phyloP scores from a whole-genome alignment of 2,797 vertebrate species.

The Setipinna tenuifilis region DNA sequence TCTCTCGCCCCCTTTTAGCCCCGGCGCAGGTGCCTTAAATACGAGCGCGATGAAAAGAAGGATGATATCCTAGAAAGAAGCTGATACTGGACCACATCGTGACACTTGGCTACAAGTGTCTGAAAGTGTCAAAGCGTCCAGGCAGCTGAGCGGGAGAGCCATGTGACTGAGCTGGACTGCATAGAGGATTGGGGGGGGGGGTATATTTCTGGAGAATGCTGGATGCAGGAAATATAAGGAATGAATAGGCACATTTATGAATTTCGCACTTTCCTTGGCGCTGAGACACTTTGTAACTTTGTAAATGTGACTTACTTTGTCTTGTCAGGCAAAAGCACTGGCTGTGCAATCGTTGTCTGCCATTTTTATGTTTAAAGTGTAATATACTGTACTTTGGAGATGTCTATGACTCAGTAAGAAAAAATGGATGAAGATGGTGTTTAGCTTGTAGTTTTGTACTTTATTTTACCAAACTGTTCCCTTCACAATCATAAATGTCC shows the following conservation, averaged over 20 bases:
- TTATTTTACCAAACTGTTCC: too few species aligned
- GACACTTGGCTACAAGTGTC: neutral
- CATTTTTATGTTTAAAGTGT: too few species aligned
- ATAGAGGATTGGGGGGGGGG: too few species aligned
- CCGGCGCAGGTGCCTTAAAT: neutral
- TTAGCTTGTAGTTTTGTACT: too few species aligned
- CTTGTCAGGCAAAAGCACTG: too few species aligned
- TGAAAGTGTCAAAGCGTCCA: neutral
- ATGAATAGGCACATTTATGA: neutral
- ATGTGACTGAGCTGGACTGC: neutral
- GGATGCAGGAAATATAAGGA: neutral
- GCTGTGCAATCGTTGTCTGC: too few species aligned
- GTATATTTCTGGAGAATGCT: neutral
- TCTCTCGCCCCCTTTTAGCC: slow-evolving; percentile 1
- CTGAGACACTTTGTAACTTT: neutral
- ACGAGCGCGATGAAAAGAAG: neutral
- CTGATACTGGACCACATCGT: neutral
- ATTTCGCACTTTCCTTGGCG: neutral
- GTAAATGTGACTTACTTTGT: too few species aligned
- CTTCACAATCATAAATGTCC: too few species aligned
- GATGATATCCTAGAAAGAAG: neutral
- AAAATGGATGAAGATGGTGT: too few species aligned
- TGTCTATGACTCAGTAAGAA: too few species aligned
- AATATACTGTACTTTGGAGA: too few species aligned
- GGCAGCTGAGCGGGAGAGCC: neutral